Evolutionary conservation across 2,888 invertebrate species (phyloP).

Genomic region (Fissipunctia ypsillon): DNA sequence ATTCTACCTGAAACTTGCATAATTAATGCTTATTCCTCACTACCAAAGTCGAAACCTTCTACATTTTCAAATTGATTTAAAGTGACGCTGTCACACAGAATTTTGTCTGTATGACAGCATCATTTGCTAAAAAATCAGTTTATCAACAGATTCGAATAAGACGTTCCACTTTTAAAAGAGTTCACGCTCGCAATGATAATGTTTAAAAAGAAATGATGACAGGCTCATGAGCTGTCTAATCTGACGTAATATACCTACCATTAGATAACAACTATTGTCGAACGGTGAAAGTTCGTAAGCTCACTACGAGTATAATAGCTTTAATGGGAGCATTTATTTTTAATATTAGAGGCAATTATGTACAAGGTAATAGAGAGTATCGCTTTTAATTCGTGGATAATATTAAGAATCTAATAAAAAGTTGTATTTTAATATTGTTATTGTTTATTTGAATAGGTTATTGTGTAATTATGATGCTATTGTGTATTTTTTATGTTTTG

Average conservation of each 20-base stretch:
- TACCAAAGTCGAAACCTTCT: neutral
- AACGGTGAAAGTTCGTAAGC: slow-evolving; percentile 77
- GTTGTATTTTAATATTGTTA: slow-evolving; percentile 7
- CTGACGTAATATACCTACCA: slow-evolving; percentile 77
- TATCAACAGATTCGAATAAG: slow-evolving; percentile 13
- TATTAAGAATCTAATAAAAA: neutral
- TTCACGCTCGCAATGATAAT: slow-evolving; percentile 51
- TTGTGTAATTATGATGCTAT: neutral
- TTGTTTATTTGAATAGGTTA: slow-evolving; percentile 37
- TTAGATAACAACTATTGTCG: slow-evolving; percentile 82
- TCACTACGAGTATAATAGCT: slow-evolving; percentile 52
- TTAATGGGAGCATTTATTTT: slow-evolving; percentile 56
- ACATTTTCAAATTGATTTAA: neutral
- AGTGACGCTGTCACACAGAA: neutral
- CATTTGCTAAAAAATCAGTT: slow-evolving; percentile 18
- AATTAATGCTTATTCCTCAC: too few species aligned
- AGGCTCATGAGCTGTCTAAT: slow-evolving; percentile 66
- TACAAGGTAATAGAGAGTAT: slow-evolving; percentile 33
- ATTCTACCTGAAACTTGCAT: neutral
- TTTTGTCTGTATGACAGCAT: too few species aligned
- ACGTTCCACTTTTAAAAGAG: slow-evolving; percentile 41
- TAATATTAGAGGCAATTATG: slow-evolving; percentile 39
- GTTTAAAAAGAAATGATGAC: slow-evolving; percentile 61
- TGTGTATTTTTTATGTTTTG: slow-evolving; percentile 3
- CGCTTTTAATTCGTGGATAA: slow-evolving; percentile 22